Base-by-base conservation (phyloP, 35 echinoderm and acorn worm species). In the Holothuria glaberrima region DNA sequence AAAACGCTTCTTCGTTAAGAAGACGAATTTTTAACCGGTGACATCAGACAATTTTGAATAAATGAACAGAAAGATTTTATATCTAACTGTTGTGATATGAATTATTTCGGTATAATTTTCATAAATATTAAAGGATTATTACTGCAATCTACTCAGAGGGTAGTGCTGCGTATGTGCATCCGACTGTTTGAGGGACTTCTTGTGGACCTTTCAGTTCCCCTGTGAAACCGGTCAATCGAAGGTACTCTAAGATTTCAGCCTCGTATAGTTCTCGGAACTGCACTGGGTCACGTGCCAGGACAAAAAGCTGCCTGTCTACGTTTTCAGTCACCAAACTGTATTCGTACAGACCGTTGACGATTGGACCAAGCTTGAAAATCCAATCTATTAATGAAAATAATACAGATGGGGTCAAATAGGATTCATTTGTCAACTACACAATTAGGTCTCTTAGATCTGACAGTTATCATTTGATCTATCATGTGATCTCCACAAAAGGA, bases 271-370 rank as follows among this genome's bases (percentile, higher is more conserved):
- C 59, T 25, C 84, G 50, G 84, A 91, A 94, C 14, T 86, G 29
- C n/a, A 56, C 61, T 5, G 83, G 81, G 48, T 94, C 74, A 27
- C 93, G 81, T 20, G 82, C 71, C 34, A 94, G 59, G 22, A 94
- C 93, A 48, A 91, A 94, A 3, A 94, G 89, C 41, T 94, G 93
- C 30, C 89, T 74, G 63, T 87, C 93, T 18, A 79, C 74, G 25
- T 80, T 90, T 58, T 94, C 93, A 19, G 93, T 91, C 10, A 94
- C 63, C 20, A 94, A 26, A 60, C 89, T 94, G 52, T 94, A 94
- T 22, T 94, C 80, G 83, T 94, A 94, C 21, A 76, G 65, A 35
- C 71, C 71, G 25, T 91, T 71, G 1, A 82, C 24, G 17, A 91
- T 57, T 0, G 93, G 93, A 9, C 93, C 93, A 7, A 94, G 56